Base-by-base conservation (phyloP, 2,113 vertebrate species). In the Lepisosteus oculatus region DNA sequence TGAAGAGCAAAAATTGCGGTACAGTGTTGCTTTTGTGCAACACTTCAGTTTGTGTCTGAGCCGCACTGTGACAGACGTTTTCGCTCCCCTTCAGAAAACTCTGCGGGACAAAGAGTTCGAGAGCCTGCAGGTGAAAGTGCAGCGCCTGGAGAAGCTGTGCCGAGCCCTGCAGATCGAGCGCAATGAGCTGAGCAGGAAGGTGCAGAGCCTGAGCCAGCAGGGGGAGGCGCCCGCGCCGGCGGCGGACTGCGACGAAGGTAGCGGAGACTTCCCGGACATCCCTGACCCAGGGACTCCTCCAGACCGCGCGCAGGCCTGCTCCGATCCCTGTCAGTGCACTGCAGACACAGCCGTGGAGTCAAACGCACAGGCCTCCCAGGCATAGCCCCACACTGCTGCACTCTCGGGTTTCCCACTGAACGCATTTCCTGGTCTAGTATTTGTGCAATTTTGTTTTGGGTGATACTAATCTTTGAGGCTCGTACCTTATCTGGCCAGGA, bases 111-210 rank as follows among this genome's bases (percentile, higher is more conserved):
- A 92, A 44, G 97, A 99, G 15, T 84, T 97, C 0, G 97, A 99
- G 67, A 93, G 94, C 13, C 93, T 99, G 0, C 97, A 98, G 84
- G 90, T 93, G 72, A 99, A 99, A 79, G 97, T 98, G 68, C 95
- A 95, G 82, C 89, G 95, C 29, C 84, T 99, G 64, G 97, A 99
- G 85, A 99, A 98, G 79, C 87, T 99, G 6, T 97, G 97, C 75
- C 93, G 96, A 47, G 97, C 97, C 0, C 90, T 99, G 44, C 97
- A 99, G 76, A 95, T 90, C 0, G 97, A 99, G 55, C 95, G 97
- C 67, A 99, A 99, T 4, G 96, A 98, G 85, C 95, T 99, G 79
- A 99, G 94, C 78, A 99, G 97, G 89, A 96, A 95, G 76, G 96
- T 98, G 55, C 96, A 97, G 89, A 93, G 86, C 83, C 87, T 96